A percentile compares a stretch with the other conserved stretches of the same genome.
Evolutionary conservation across 1,140 invertebrate species (phyloP).

Genomic region (Drosophila busckii): DNA sequence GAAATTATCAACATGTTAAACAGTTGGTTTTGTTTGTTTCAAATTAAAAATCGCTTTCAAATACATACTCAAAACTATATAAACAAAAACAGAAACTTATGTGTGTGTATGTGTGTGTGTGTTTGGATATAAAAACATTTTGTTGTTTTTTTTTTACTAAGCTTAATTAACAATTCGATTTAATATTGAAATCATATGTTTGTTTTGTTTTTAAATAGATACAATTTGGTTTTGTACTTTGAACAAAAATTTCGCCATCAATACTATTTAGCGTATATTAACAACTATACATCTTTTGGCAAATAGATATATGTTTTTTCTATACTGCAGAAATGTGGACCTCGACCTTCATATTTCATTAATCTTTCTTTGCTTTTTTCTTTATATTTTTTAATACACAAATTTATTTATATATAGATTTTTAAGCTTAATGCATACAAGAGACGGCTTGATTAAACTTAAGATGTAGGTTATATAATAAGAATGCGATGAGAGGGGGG

Average conservation of each 20-base stretch:
- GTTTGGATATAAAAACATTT: constrained; percentile 19
- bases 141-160: constrained; percentile 10
- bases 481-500: constrained; percentile 24
- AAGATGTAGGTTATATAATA: constrained; percentile 32
- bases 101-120: constrained; percentile 45
- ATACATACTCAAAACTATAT: constrained; percentile 62
- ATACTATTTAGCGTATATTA: constrained; percentile 76
- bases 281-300: constrained; percentile 74
- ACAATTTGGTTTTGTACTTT: constrained; percentile 63
- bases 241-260: constrained; percentile 79
- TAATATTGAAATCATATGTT: constrained; percentile 22
- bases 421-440: constrained; percentile 78
- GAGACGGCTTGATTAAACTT: constrained; percentile 72
- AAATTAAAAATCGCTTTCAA: constrained; percentile 40
- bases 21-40: constrained; percentile 26
- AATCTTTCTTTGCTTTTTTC: constrained; percentile 43
- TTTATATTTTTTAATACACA: constrained; percentile 66
- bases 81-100: constrained; percentile 72
- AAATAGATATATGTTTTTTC: constrained; percentile 72
- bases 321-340: constrained; percentile 78
- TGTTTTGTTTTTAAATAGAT: constrained; percentile 6
- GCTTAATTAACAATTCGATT: constrained; percentile 25
- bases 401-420: constrained; percentile 58
- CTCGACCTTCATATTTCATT: constrained; percentile 74
- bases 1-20: constrained; percentile 62